A percentile compares a stretch with the other conserved stretches of the same genome.
Conservation (phyloP, 2,113 vertebrate species). For the Paratilapia polleni region DNA sequence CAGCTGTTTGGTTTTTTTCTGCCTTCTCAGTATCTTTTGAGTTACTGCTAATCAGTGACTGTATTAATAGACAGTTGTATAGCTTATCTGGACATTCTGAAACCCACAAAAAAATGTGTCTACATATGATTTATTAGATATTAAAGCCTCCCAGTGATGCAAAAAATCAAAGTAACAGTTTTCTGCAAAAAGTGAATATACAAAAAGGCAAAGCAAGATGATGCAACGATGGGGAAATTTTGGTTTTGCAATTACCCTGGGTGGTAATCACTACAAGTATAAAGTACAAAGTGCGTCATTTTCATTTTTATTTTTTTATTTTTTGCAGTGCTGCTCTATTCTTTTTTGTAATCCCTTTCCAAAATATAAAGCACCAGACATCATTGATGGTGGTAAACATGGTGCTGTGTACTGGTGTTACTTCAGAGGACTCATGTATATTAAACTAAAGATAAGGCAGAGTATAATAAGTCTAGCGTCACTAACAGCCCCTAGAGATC, state of each 20-base stretch:
- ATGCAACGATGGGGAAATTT: constrained; percentile 3
- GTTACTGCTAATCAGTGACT: neutral
- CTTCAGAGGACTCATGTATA: neutral
- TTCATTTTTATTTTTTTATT: neutral
- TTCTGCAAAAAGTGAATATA: neutral
- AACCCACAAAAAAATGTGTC: neutral
- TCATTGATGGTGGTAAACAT: neutral
- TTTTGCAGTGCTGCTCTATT: neutral
- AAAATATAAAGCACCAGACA: neutral
- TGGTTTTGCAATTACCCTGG: neutral
- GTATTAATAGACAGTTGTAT: neutral
- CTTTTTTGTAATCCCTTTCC: neutral
- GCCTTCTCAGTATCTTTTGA: constrained; percentile 22
- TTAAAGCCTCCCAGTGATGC: neutral
- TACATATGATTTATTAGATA: neutral
- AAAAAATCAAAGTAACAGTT: neutral
- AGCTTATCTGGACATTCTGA: neutral
- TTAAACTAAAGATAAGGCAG: neutral
- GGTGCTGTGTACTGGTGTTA: neutral
- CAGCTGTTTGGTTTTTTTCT: constrained; percentile 15
- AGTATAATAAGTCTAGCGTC: neutral
- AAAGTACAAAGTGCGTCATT: constrained; percentile 8
- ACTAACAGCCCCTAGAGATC: neutral
- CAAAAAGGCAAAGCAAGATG: neutral
- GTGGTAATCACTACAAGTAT: neutral